A percentile compares a stretch with the other conserved stretches of the same genome.
Evolutionary conservation across 2,888 invertebrate species (phyloP).

Genomic region (Sphecodes monilicornis): DNA sequence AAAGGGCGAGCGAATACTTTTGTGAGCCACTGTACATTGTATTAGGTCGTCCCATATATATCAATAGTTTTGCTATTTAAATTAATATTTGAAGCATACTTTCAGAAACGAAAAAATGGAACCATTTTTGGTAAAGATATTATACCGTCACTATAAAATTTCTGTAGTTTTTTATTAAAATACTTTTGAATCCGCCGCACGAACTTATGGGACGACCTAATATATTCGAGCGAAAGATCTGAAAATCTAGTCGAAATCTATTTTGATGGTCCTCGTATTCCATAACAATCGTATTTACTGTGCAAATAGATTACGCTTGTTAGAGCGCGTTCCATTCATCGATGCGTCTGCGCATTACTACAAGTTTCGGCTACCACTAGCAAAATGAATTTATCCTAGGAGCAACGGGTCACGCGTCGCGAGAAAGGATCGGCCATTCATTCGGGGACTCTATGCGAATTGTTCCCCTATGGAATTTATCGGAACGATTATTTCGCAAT

Average conservation of each 20-base stretch:
- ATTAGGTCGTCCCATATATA: too few relatives aligned
- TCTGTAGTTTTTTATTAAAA: too few relatives aligned
- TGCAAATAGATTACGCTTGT: neutral
- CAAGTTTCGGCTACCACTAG: neutral
- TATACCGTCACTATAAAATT: too few relatives aligned
- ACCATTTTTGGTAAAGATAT: too few relatives aligned
- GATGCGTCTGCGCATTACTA: neutral
- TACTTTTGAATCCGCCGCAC: too few relatives aligned
- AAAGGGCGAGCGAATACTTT: too few relatives aligned
- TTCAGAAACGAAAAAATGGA: too few relatives aligned
- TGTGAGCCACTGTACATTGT: too few relatives aligned
- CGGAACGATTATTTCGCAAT: constrained; percentile 38
- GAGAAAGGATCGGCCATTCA: constrained; percentile 9
- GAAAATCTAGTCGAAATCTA: neutral
- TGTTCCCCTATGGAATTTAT: constrained; percentile 16
- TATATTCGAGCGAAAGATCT: neutral
- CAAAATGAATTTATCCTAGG: constrained; percentile 11
- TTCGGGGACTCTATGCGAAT: neutral
- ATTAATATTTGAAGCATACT: too few relatives aligned
- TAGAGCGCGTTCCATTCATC: neutral
- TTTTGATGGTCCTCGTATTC: neutral
- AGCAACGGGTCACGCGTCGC: constrained; percentile 6
- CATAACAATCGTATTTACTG: neutral
- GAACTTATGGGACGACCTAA: too few relatives aligned
- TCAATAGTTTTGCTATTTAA: too few relatives aligned